phyloP scores from a whole-genome alignment of 2,888 invertebrate genomes.

The Dynastes grantii region DNA sequence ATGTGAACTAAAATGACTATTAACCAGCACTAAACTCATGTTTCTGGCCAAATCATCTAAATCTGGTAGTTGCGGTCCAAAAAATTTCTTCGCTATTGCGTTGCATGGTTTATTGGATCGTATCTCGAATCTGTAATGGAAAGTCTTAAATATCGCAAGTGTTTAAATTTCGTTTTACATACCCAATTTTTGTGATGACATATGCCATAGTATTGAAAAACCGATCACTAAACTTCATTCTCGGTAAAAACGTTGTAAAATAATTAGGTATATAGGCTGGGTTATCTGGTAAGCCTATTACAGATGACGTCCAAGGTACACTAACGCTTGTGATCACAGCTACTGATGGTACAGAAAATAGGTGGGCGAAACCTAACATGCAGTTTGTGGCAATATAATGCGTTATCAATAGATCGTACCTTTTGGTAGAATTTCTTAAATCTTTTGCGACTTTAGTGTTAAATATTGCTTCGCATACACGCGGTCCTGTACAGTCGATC shows the following conservation, averaged over 20 bases:
- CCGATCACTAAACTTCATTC: slow-evolving; percentile 73
- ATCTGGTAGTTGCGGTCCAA: slow-evolving; percentile 71
- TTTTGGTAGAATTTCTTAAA: slow-evolving; percentile 63
- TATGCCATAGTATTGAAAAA: slow-evolving; percentile 67
- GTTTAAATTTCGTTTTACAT: neutral
- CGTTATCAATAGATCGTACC: slow-evolving; percentile 75
- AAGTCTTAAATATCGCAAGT: slow-evolving; percentile 45
- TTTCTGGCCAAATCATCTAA: slow-evolving; percentile 71
- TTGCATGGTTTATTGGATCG: slow-evolving; percentile 58
- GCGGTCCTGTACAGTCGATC: slow-evolving; percentile 51
- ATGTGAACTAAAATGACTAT: slow-evolving; percentile 75
- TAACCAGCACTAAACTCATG: slow-evolving; percentile 73
- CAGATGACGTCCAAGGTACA: slow-evolving; percentile 74
- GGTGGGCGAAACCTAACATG: slow-evolving; percentile 73
- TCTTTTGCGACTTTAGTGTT: slow-evolving; percentile 57
- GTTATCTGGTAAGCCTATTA: slow-evolving; percentile 73
- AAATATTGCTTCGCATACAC: slow-evolving; percentile 61
- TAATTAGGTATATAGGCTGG: slow-evolving; percentile 75
- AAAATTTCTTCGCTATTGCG: slow-evolving; percentile 72
- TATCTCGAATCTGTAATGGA: slow-evolving; percentile 27
- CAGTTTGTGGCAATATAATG: slow-evolving; percentile 77
- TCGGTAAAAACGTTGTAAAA: slow-evolving; percentile 71
- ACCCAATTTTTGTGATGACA: slow-evolving; percentile 36
- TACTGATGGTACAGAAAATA: slow-evolving; percentile 73
- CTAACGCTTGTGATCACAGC: slow-evolving; percentile 73